Percentiles rank a stretch among this genome's conserved stretches.
phyloP scores from a whole-genome alignment of 1,140 invertebrate genomes.

The Drosophila jambulina region DNA sequence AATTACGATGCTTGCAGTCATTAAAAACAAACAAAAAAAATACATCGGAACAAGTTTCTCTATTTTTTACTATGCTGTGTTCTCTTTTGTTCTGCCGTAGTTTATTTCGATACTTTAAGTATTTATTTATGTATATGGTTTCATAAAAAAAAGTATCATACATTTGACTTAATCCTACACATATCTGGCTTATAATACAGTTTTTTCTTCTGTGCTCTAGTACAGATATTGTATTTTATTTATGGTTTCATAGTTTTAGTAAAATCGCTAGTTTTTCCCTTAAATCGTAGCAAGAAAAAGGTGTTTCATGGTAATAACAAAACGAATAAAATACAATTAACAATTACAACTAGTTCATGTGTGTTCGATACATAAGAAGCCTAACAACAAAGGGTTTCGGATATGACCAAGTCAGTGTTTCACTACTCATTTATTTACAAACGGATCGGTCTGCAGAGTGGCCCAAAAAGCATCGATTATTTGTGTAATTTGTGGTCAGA shows the following conservation, averaged over 20 bases:
- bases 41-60: slow-evolving; percentile 1
- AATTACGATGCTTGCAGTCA: slow-evolving; percentile 45
- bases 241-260: slow-evolving; percentile 23
- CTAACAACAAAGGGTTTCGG: slow-evolving; percentile 11
- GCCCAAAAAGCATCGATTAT: background rate
- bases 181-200: slow-evolving; percentile 49
- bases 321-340: slow-evolving; percentile 25
- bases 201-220: slow-evolving; percentile 1
- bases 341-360: slow-evolving; percentile 23
- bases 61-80: background rate
- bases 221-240: slow-evolving; percentile 5
- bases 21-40: slow-evolving; percentile 4
- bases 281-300: slow-evolving; percentile 32
- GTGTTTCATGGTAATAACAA: slow-evolving; percentile 14
- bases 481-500: background rate
- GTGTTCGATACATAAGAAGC: slow-evolving; percentile 8
- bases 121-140: slow-evolving; percentile 49
- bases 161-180: slow-evolving; percentile 47
- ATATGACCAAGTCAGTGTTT: slow-evolving; percentile 3
- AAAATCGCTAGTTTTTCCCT: slow-evolving; percentile 41
- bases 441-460: background rate
- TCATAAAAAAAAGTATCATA: slow-evolving; percentile 42
- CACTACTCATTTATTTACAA: slow-evolving; percentile 28
- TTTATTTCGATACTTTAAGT: slow-evolving; percentile 45
- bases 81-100: slow-evolving; percentile 15